A percentile compares a stretch with the other conserved stretches of the same genome.
These are phyloP conservation scores for Siphamia tubifer DNA, from an alignment of 2,113 vertebrate species.

Conservation along the genomic window DNA sequence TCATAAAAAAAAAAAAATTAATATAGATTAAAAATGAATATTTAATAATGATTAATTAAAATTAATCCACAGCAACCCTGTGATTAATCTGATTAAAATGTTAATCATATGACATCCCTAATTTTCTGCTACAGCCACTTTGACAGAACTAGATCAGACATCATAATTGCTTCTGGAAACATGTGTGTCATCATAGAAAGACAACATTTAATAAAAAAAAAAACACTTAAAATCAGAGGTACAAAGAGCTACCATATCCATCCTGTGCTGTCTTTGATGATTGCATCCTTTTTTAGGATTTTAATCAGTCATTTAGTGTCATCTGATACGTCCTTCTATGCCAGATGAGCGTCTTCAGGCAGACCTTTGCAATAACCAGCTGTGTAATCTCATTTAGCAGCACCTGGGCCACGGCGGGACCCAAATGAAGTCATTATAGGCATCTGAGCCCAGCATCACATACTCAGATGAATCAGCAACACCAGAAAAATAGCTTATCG, in stretches of 20 bases:
- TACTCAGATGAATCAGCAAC: conserved; percentile 10
- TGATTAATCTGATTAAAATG: no score
- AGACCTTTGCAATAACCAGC: conserved; percentile 53
- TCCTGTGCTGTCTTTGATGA: conserved; percentile 23
- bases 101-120: no score
- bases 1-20: no score
- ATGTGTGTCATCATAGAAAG: not conserved
- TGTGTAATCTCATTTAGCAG: conserved; percentile 53
- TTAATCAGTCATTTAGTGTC: conserved; percentile 44
- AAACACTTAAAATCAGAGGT: conserved; percentile 1
- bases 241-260: not conserved
- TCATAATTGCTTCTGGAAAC: not conserved
- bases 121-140: not conserved
- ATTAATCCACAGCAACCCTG: no score
- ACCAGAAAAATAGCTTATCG: not conserved
- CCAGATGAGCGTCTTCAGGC: conserved; percentile 37
- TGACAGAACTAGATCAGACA: not conserved
- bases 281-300: conserved; percentile 25
- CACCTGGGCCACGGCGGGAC: conserved; percentile 36
- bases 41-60: no score
- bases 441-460: not conserved
- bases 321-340: conserved; percentile 27
- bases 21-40: no score
- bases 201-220: not conserved
- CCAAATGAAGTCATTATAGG: conserved; percentile 35